Evolutionary conservation across 2,888 invertebrate genomes (phyloP).

Genomic region (Lasioglossum morio): DNA sequence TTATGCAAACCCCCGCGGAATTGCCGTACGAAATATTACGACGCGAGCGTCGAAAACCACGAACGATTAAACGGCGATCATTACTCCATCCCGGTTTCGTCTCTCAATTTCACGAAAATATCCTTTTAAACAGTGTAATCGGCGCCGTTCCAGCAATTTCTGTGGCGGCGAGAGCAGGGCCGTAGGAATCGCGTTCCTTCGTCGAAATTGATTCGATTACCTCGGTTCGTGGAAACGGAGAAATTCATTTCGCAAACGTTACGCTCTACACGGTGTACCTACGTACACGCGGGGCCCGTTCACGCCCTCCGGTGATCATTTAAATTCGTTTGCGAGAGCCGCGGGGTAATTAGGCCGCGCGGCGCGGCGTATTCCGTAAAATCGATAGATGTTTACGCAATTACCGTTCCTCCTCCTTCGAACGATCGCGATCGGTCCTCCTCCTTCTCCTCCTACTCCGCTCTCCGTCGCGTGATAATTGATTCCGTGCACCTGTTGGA

Average conservation of each 20-base stretch:
- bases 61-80: conserved; percentile 22
- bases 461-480: conserved; percentile 20
- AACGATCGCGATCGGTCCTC: background rate
- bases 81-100: background rate
- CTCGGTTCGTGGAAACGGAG: conserved; percentile 54
- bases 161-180: background rate
- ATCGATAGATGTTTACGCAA: conserved; percentile 50
- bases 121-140: conserved; percentile 28
- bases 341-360: conserved; percentile 34
- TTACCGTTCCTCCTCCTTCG: background rate
- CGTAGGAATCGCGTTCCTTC: conserved; percentile 22
- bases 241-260: conserved; percentile 40
- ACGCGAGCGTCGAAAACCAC: conserved; percentile 38
- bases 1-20: conserved; percentile 34
- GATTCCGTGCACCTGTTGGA: conserved; percentile 49
- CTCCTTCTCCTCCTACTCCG: background rate
- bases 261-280: background rate
- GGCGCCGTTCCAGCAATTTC: conserved; percentile 6
- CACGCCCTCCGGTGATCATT: conserved; percentile 10
- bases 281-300: background rate
- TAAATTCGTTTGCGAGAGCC: conserved; percentile 11
- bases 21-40: conserved; percentile 26
- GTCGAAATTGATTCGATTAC: conserved; percentile 51
- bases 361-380: conserved; percentile 27
- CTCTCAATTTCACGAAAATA: conserved; percentile 11